Conservation (phyloP, 2,888 invertebrate species). For the Heteromurus nitidus region DNA sequence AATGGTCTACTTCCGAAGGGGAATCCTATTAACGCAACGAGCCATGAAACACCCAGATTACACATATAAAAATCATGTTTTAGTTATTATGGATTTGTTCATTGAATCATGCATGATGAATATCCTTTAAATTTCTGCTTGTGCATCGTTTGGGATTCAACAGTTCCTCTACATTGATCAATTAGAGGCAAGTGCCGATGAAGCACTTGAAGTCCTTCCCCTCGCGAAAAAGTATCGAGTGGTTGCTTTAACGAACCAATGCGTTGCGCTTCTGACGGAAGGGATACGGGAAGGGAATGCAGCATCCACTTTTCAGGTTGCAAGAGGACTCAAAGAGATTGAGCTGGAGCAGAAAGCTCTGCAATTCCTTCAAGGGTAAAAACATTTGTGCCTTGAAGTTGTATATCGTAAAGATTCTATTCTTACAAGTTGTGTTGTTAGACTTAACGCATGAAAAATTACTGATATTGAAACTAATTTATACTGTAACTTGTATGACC, state of each 20-base stretch:
- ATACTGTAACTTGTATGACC: constrained; percentile 16
- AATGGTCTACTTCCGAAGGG: too few species aligned
- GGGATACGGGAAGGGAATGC: constrained; percentile 49
- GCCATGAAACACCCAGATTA: too few species aligned
- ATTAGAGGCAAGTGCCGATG: constrained; percentile 47
- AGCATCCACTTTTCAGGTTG: constrained; percentile 58
- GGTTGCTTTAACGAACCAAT: constrained; percentile 41
- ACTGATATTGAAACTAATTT: too few species aligned
- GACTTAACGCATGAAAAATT: too few species aligned
- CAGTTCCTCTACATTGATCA: constrained; percentile 58
- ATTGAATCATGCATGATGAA: not conserved
- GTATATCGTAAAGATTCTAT: too few species aligned
- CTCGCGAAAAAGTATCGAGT: constrained; percentile 64
- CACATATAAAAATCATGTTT: too few species aligned
- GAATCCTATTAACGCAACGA: too few species aligned
- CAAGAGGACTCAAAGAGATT: constrained; percentile 60
- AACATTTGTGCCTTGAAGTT: not conserved
- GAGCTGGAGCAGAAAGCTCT: constrained; percentile 64
- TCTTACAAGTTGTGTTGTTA: too few species aligned
- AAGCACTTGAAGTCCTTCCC: constrained; percentile 61
- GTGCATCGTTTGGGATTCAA: not conserved
- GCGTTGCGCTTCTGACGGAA: constrained; percentile 40
- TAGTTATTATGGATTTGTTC: not conserved
- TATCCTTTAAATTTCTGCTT: not conserved
- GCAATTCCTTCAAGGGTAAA: constrained; percentile 59